Conservation (phyloP, 2,888 invertebrate species). For the Beris chalybata region DNA sequence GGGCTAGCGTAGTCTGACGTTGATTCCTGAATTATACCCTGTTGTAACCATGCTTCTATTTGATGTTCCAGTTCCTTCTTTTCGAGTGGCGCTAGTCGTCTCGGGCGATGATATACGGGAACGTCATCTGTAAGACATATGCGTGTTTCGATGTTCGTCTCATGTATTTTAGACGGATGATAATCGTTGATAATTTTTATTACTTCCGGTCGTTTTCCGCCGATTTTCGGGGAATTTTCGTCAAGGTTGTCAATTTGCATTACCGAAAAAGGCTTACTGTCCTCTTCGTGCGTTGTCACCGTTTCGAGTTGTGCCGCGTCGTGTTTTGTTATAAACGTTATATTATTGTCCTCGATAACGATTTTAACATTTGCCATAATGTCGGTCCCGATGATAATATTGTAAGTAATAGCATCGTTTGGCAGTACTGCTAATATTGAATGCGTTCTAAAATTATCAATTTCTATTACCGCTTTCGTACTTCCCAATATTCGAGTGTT, state of each 20-base stretch:
- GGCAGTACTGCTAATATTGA: background rate
- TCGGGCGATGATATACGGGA: background rate
- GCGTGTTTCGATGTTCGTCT: slow-evolving; percentile 4
- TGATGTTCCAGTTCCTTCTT: slow-evolving; percentile 40
- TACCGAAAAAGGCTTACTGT: background rate
- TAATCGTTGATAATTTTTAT: background rate
- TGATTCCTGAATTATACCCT: too few species aligned
- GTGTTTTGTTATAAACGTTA: background rate
- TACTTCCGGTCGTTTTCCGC: background rate
- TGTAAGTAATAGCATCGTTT: background rate
- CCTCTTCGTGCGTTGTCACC: background rate
- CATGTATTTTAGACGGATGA: background rate
- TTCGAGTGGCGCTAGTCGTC: slow-evolving; percentile 42
- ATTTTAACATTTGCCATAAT: background rate
- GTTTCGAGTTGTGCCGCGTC: background rate
- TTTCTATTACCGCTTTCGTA: background rate
- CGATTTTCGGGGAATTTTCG: background rate
- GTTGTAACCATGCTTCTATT: too few species aligned
- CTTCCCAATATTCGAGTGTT: background rate
- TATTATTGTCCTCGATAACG: slow-evolving; percentile 1
- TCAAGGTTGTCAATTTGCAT: background rate
- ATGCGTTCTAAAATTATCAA: background rate
- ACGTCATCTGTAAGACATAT: slow-evolving; percentile 3
- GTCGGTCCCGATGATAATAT: background rate
- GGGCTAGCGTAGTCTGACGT: too few species aligned